These are phyloP conservation scores for Bellardia bayeri DNA, from an alignment of 2,888 invertebrate genomes.

Conservation along the genomic window DNA sequence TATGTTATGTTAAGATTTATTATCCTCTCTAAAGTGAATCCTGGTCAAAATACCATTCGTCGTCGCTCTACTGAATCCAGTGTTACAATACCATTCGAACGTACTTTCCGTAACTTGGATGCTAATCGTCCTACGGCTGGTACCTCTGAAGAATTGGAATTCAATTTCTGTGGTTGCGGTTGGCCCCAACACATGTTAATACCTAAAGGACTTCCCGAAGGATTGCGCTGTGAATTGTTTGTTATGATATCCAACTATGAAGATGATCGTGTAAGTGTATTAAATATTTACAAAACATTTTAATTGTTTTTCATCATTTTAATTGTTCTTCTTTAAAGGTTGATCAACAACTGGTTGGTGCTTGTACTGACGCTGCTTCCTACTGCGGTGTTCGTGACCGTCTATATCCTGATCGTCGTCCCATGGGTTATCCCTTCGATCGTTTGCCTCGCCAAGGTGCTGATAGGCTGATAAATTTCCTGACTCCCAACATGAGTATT, in stretches of 20 bases:
- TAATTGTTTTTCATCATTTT: too few relatives aligned
- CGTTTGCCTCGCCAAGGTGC: slow-evolving; percentile 87
- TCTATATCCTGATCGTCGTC: slow-evolving; percentile 90
- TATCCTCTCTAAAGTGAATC: slow-evolving; percentile 85
- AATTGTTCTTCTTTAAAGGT: slow-evolving; percentile 74
- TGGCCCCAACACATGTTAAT: slow-evolving; percentile 93
- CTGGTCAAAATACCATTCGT: slow-evolving; percentile 88
- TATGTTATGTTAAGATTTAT: neutral
- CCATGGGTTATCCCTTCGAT: slow-evolving; percentile 97
- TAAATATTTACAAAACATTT: too few relatives aligned
- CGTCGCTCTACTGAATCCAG: slow-evolving; percentile 89
- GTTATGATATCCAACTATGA: slow-evolving; percentile 91
- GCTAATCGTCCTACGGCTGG: slow-evolving; percentile 86
- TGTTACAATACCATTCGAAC: slow-evolving; percentile 92
- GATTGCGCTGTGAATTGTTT: slow-evolving; percentile 89
- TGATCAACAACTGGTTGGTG: slow-evolving; percentile 83
- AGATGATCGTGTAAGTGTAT: slow-evolving; percentile 85
- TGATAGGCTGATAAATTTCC: slow-evolving; percentile 87
- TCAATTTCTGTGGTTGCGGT: slow-evolving; percentile 95
- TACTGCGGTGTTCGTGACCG: slow-evolving; percentile 92
- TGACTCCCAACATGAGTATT: slow-evolving; percentile 90
- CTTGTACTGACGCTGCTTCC: slow-evolving; percentile 90
- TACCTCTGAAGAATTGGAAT: slow-evolving; percentile 85
- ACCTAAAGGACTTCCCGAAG: slow-evolving; percentile 88
- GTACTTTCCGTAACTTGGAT: slow-evolving; percentile 90